phyloP scores from a whole-genome alignment of 2,797 vertebrate genomes.

The Myotis findleyi region DNA sequence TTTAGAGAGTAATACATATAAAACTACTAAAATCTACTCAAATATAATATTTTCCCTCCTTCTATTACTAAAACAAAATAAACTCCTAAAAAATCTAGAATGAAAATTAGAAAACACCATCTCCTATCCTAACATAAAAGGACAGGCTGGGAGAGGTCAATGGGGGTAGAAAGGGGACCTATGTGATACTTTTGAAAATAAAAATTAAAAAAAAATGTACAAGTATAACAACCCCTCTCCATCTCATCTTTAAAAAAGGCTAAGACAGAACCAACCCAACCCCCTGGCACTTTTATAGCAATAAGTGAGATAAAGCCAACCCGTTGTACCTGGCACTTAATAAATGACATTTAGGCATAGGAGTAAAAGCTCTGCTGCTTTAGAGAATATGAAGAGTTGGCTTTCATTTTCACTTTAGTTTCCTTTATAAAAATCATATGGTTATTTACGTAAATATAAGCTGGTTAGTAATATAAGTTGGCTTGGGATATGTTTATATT shows the following conservation, averaged over 20 bases:
- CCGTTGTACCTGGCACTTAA: neutral
- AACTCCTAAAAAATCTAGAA: neutral
- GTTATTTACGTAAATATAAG: neutral
- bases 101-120: neutral
- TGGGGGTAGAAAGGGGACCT: too few relatives aligned
- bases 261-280: neutral
- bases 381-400: neutral
- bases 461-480: neutral
- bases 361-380: neutral
- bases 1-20: neutral
- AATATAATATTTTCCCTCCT: neutral
- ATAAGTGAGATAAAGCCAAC: neutral
- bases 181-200: too few relatives aligned
- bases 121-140: neutral
- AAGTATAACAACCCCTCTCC: neutral
- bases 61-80: neutral
- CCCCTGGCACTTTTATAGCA: neutral
- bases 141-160: too few relatives aligned
- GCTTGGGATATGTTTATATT: constrained; percentile 14
- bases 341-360: neutral
- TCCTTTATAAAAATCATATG: constrained; percentile 39
- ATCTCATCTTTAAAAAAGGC: neutral
- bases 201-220: neutral
- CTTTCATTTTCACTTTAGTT: neutral
- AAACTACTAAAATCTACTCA: constrained; percentile 18